Evolutionary conservation across 2,888 invertebrate species (phyloP).

Genomic region (Tigriopus californicus): DNA sequence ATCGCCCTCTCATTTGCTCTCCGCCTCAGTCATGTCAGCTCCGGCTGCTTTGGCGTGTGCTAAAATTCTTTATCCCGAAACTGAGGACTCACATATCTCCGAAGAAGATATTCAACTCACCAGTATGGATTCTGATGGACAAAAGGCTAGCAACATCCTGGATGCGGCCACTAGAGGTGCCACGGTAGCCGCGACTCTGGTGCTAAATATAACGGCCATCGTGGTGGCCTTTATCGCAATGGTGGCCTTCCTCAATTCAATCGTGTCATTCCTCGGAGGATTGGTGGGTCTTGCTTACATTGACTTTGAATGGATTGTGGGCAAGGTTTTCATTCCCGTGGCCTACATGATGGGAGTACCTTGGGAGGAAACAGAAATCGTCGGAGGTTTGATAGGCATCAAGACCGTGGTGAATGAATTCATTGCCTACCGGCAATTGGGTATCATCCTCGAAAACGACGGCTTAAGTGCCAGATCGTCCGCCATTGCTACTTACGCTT

Average conservation of each 20-base stretch:
- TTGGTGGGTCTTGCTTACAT: conserved; percentile 47
- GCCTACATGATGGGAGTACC: conserved; percentile 61
- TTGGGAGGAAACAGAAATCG: conserved; percentile 44
- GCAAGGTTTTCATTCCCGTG: conserved; percentile 52
- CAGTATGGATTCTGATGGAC: conserved; percentile 50
- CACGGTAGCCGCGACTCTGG: conserved; percentile 51
- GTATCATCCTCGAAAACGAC: conserved; percentile 36
- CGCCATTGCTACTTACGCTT: conserved; percentile 68
- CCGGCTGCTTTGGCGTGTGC: conserved; percentile 76
- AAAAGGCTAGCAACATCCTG: conserved; percentile 40
- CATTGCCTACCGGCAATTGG: conserved; percentile 62
- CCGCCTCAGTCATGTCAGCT: conserved; percentile 89
- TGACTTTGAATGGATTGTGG: conserved; percentile 44
- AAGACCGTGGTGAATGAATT: conserved; percentile 86
- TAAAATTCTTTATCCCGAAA: conserved; percentile 82
- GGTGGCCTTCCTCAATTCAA: conserved; percentile 59
- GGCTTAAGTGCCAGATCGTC: conserved; percentile 46
- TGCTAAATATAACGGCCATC: conserved; percentile 73
- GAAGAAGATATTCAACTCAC: conserved; percentile 50
- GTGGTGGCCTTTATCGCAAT: conserved; percentile 77
- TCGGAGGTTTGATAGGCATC: conserved; percentile 64
- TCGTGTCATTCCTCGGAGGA: conserved; percentile 58
- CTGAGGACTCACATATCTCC: conserved; percentile 49
- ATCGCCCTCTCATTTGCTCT: conserved; percentile 64
- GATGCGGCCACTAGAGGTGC: conserved; percentile 86